Evolutionary conservation across 2,888 invertebrate genomes (phyloP), one percentile per base, ranked within the genome.

Genomic region (Drosophila lacicola): DNA sequence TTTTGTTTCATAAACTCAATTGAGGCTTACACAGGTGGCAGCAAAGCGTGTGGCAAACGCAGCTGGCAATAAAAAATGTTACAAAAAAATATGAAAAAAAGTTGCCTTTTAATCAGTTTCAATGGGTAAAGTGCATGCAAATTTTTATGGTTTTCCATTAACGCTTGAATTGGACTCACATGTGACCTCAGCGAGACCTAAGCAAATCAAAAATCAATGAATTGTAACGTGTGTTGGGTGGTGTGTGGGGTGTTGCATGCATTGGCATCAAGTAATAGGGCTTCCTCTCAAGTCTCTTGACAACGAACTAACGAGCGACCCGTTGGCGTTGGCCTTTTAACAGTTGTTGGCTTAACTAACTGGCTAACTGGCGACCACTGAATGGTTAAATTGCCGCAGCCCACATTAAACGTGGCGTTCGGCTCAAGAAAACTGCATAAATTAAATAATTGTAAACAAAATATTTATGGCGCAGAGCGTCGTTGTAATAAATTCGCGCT

Each of bases 371-470:
- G 14, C 51, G 29, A 29, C 14, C 5, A 29, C 63, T 73, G 49
- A 63, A 56, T 58, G 55, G 47, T 60, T 70, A 41, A 63, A 45
- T 63, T 29, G 57, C 46, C 29, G 44, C 64, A 69, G 85, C 71
- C 89, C 89, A 89, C 88, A 88, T 78, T 63, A 58, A 88, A 87
- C 74, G 88, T 78, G 74, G 81, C 67, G 51, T 55, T 78, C 56
- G 53, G 62, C 58, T 64, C 70, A 69, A 87, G 58, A 89, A 75
- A 87, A 73, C 73, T 73, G 88, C 90, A 90, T 90, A 90, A 89
- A 87, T 87, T 89, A 90, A 87, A 74, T 77, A 70, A 89, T 82
- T 89, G 85, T 89, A 90, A 88, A 90, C 88, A 90, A 87, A 89
- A 89, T 89, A 78, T 87, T 88, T 89, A 90, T 89, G 90, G 75